A percentile compares a stretch with the other conserved stretches of the same genome.
phyloP scores from a whole-genome alignment of 2,113 vertebrate genomes.

The Phaethon lepturus region DNA sequence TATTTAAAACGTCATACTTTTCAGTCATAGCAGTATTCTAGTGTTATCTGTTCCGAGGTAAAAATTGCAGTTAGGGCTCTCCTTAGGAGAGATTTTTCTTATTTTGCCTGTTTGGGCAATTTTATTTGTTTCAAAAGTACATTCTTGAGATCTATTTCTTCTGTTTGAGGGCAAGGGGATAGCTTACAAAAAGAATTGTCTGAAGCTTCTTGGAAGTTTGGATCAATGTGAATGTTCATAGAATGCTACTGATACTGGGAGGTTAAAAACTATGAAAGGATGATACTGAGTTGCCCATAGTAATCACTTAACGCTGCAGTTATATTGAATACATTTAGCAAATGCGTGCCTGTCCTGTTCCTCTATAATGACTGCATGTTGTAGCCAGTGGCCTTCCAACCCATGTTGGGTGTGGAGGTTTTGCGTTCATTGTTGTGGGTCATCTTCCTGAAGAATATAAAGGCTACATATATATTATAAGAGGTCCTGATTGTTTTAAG shows the following conservation, averaged over 20 bases:
- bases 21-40: background rate
- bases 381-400: background rate
- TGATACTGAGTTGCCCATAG: background rate
- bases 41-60: background rate
- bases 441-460: background rate
- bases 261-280: background rate
- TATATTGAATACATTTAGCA: background rate
- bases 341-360: background rate
- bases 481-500: background rate
- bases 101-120: background rate
- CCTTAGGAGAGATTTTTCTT: background rate
- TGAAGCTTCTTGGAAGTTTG: background rate
- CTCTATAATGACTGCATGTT: accelerated
- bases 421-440: background rate
- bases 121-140: background rate
- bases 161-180: background rate
- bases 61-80: background rate
- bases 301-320: background rate
- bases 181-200: background rate
- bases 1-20: background rate
- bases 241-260: background rate
- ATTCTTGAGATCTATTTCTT: background rate
- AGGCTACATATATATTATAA: background rate
- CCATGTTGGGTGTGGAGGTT: background rate
- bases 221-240: background rate